Evolutionary conservation across 92 coral and sea anemone species (phyloP), one percentile per base, ranked within the genome.

Genomic region (Blastomussa wellsi): DNA sequence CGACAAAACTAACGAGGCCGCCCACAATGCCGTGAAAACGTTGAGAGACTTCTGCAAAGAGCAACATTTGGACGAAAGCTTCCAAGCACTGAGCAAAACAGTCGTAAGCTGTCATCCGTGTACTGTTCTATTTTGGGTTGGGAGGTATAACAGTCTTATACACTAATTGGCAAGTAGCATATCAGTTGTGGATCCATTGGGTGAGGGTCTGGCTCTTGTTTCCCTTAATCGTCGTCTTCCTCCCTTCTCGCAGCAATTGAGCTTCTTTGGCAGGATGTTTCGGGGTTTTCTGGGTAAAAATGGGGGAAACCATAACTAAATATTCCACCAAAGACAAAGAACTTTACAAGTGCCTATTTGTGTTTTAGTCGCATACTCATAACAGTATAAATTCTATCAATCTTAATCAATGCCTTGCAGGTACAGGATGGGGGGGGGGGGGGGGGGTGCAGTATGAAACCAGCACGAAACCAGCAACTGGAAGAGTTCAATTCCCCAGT

Each of bases 141-240:
- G 5, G 52, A 51, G 19, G 44, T 41, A 41, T 41, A 19, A 22
- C 28, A 20, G 3, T 19, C 6, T 13, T 39, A 29, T 57, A 36
- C 73, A 39, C 9, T 38, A 73, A 67, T 82, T 79, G 49, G 62
- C 82, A 14, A 90, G 88, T 14, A 93, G 82, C 85, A 88, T 86
- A 36, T 90, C 95, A 16, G 92, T 87, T 3, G 92, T 85, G 15
- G 95, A 88, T 17, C 89, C 92, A 39, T 87, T 70, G 29, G 65
- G 92, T 44, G 86, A 87, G 3, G 89, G 84, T 53, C 82, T 82
- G 42, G 89, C 24, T 48, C 95, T 78, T 20, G 33, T 33, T 26
- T 71, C 74, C 14, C 88, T 78, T 29, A 48, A 52, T 5, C 86
- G 69, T 15, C 80, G 87, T 38, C 87, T 83, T 60, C 59, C 41